Base-by-base conservation (phyloP, 2,888 invertebrate genomes). In the Philonicus albiceps region DNA sequence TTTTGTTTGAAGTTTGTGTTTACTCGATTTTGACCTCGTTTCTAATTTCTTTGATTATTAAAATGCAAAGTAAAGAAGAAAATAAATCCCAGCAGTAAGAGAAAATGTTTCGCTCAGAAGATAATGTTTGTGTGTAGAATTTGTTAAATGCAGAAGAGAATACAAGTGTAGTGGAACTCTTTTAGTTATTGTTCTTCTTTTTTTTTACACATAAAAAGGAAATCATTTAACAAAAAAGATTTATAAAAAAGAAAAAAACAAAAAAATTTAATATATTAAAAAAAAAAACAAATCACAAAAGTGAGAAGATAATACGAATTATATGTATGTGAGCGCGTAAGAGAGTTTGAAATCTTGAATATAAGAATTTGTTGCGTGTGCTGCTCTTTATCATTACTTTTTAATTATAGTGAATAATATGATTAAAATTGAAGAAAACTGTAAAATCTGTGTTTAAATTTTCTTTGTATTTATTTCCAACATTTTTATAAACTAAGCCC, bases 311-410 rank as follows among this genome's bases (percentile, higher is more conserved):
- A 86, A 81, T 80, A 81, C 73, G 84, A 84, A 84, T 84, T 73
- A 72, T 73, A 73, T 73, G 73, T 84, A 73, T 84, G 72, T 37
- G 84, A 73, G 84, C 72, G 49, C 43, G 78, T 43, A 76, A 86
- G 84, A 73, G 73, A 84, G 73, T 84, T 84, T 84, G 84, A 86
- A 76, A 64, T 19, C 78, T 76, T 43, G 43, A 86, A 86, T 74
- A 81, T 74, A 86, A 85, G 75, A 85, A 75, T 74, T 85, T 84
- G 83, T 87, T 86, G 73, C 73, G 86, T 86, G 86, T 87, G 87
- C 87, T 87, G 83, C 86, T 86, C 87, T 83, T 87, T 87, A 87
- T 85, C 80, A 85, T 85, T 87, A 85, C 85, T 85, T 87, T 85
- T 86, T 86, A 86, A 86, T 55, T 84, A 84, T 78, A 76, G 55